Evolutionary conservation across 1,140 invertebrate species (phyloP).

Genomic region (Neelides sp.): DNA sequence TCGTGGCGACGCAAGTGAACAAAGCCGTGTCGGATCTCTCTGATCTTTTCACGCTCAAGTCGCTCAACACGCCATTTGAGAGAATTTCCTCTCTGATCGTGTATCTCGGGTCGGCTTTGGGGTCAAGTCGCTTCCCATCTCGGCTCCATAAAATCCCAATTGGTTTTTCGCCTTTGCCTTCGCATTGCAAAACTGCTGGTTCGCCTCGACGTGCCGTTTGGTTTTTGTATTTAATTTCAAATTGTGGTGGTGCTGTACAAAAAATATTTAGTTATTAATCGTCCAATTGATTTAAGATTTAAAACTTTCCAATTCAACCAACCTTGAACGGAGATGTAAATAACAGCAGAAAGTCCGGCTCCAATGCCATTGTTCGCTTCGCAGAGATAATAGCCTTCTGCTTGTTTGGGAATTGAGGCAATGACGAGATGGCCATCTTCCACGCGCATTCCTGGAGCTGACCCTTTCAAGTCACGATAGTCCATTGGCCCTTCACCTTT

Average conservation of each 20-base stretch:
- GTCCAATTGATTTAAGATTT: conserved; percentile 4
- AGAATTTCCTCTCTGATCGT: conserved; percentile 82
- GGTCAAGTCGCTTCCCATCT: conserved; percentile 79
- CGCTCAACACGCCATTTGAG: conserved; percentile 70
- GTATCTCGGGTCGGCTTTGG: conserved; percentile 56
- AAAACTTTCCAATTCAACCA: conserved; percentile 31
- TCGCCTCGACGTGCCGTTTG: conserved; percentile 78
- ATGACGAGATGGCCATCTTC: conserved; percentile 81
- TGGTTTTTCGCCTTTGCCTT: conserved; percentile 91
- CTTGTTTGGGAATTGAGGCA: conserved; percentile 76
- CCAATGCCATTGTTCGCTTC: conserved; percentile 93
- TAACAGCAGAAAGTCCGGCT: conserved; percentile 80
- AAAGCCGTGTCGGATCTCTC: conserved; percentile 80
- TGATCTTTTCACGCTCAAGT: conserved; percentile 75
- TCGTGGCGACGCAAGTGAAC: conserved; percentile 87
- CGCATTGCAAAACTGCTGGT: conserved; percentile 81
- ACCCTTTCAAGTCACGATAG: conserved; percentile 79
- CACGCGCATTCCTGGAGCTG: conserved; percentile 73
- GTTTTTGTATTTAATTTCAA: conserved; percentile 79
- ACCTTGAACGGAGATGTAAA: conserved; percentile 85
- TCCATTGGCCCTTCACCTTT: conserved; percentile 74
- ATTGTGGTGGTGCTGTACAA: conserved; percentile 70
- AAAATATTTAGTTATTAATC: conserved; percentile 3
- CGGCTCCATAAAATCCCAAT: conserved; percentile 92
- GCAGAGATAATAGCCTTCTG: conserved; percentile 83